Conservation (phyloP, 2,888 invertebrate genomes). For the Apomyelois bistriatella region DNA sequence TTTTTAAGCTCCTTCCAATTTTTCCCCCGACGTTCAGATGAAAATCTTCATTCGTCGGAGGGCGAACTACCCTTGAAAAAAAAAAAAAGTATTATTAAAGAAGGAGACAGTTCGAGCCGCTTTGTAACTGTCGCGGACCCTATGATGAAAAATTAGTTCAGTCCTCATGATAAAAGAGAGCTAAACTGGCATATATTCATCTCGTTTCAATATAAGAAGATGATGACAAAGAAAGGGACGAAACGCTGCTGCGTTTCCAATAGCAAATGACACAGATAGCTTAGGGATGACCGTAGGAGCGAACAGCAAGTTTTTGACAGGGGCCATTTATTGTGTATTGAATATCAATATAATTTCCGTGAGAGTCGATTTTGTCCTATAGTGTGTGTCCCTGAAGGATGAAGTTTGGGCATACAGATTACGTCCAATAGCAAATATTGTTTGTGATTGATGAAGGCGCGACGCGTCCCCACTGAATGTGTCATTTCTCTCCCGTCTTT, state of each 20-base stretch:
- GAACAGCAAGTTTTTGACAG: conserved; percentile 81
- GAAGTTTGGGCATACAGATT: conserved; percentile 75
- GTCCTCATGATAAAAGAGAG: conserved; percentile 77
- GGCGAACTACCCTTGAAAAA: conserved; percentile 76
- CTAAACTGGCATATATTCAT: conserved; percentile 67
- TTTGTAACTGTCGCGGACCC: conserved; percentile 80
- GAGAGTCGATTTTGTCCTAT: conserved; percentile 77
- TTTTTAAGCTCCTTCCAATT: conserved; percentile 70
- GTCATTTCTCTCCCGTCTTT: conserved; percentile 44
- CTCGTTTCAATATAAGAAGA: conserved; percentile 48
- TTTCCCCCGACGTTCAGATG: conserved; percentile 59
- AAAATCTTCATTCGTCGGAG: conserved; percentile 72
- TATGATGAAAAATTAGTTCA: conserved; percentile 81
- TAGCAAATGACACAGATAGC: conserved; percentile 79
- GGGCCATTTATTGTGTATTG: conserved; percentile 79
- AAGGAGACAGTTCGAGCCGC: conserved; percentile 78
- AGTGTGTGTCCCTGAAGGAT: conserved; percentile 61
- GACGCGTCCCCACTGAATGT: conserved; percentile 43
- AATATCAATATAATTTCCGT: conserved; percentile 81
- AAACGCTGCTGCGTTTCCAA: conserved; percentile 66
- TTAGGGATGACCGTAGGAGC: conserved; percentile 80
- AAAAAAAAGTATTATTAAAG: conserved; percentile 80
- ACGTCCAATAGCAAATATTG: conserved; percentile 75
- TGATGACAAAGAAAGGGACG: conserved; percentile 44
- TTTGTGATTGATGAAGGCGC: conserved; percentile 62